Conservation (phyloP, 2,113 vertebrate genomes). For the Sorex araneus region DNA sequence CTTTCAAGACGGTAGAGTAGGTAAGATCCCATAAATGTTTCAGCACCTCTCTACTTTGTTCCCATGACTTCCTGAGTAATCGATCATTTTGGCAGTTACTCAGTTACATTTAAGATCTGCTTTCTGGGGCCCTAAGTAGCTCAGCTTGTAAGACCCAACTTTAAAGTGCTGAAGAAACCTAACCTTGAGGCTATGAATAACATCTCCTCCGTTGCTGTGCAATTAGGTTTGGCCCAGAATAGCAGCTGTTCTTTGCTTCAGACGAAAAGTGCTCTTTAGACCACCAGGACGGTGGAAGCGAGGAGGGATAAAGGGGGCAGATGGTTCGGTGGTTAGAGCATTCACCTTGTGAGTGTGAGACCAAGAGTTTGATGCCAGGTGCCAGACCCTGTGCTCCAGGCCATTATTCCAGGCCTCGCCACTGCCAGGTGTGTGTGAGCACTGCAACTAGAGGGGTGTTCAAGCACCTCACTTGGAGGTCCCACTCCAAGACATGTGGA, state of each 20-base stretch:
- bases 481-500: too few species aligned
- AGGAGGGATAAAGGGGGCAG: too few species aligned
- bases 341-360: too few species aligned
- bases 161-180: background rate
- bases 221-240: background rate
- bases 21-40: constrained; percentile 56
- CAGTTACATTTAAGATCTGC: constrained; percentile 31
- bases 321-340: too few species aligned
- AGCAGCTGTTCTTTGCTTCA: background rate
- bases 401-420: too few species aligned
- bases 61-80: background rate
- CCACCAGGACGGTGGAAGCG: too few species aligned
- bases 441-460: too few species aligned
- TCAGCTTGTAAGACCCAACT: background rate
- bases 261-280: background rate
- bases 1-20: background rate
- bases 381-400: too few species aligned
- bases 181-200: background rate
- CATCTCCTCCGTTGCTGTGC: background rate
- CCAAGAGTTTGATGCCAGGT: too few species aligned
- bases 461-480: too few species aligned
- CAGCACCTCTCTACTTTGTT: background rate
- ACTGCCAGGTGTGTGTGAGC: too few species aligned
- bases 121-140: background rate
- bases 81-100: constrained; percentile 3